Evolutionary conservation across 2,113 vertebrate species (phyloP), one percentile per base, ranked within the genome.

Genomic region (Pagrus major): DNA sequence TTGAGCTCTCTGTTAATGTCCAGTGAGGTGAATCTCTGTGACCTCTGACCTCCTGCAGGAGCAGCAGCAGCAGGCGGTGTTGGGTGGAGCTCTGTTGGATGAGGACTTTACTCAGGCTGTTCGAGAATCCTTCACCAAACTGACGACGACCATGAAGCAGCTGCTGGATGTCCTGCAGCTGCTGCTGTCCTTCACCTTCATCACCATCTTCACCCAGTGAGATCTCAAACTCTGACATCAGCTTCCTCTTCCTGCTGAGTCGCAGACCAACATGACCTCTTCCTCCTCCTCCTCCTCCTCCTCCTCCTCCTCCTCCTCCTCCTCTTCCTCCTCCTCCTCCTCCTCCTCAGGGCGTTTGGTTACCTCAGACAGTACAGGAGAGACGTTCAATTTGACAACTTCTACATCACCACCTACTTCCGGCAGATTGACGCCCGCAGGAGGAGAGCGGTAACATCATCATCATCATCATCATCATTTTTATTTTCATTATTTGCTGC

Each of bases 321-420:
- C 71, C 16, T 64, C 0, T 27, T 42, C 18, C 3, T 4, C 20
- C 14, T 55, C 18, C 9, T 51, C 25, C 9, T 47, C 54, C 4
- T 75, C 60, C n/a, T 55, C 68, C 33, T 31, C 84, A 93, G 90
- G 37, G 86, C 88, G 0, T 64, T 88, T 0, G 3, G 37, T 9
- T 93, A 93, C 78, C 41, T 88, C 14, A 9, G 35, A 3, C 42
- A 1, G 9, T 93, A 87, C 87, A 64, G 25, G 29, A 71, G 11
- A 2, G 85, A 93, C 46, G 4, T 93, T 29, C 35, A 8, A 8
- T 93, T 93, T 21, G 91, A 93, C 69, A 93, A 93, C 35, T 1
- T 88, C 27, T 93, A 91, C 87, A 31, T 93, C 88, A 91, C 89
- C 21, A 35, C 58, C 20, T 85, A 84, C 82, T 93, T 93, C 86